Evolutionary conservation across 2,888 invertebrate species (phyloP), one percentile per base, ranked within the genome.

Genomic region (Ochropleura leucogaster): DNA sequence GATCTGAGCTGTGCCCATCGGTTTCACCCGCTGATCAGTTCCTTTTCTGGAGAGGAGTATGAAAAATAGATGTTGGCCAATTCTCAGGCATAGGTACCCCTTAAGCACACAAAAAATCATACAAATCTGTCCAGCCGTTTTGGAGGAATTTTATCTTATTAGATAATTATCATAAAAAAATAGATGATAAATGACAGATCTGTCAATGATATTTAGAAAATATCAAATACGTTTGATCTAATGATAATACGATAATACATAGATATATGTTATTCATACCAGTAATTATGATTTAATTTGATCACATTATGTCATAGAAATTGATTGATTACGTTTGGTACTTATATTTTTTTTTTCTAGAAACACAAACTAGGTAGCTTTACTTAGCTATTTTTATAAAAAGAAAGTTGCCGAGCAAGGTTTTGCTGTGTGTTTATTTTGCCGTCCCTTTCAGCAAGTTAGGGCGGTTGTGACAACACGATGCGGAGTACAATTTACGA

Each of bases 381-480:
- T 55, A 18, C 10, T 8, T 18, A 18, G 3, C 30, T 30, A 55
- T 57, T 57, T 57, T 14, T 14, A 4, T 30, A 68, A 46, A 30
- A 44, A 0, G 6, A 44, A 70, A 57, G 47, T 12, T 53, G 18
- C 7, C 42, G 49, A 42, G n/a, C 18, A 20, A 40, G 55, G 47
- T 30, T 62, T 69, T 63, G 30, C 3, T 1, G 30, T 70, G 49
- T 44, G 62, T 30, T 71, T 77, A 57, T 49, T 63, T 49, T 77
- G 42, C 63, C 64, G n/a, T 42, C 51, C 49, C 46, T 77, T 59
- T 16, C 12, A 49, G 64, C 57, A 64, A 20, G 6, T 64, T 20
- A 16, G 12, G 51, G 16, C n/a, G 49, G 40, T n/a, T 49, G 62
- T 47, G 30, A 47, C n/a, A n/a, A n/a, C n/a, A n/a, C n/a, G n/a